Percentiles rank a stretch among this genome's conserved stretches.
phyloP scores from a whole-genome alignment of 2,888 invertebrate species.

The Drosophila greeni region DNA sequence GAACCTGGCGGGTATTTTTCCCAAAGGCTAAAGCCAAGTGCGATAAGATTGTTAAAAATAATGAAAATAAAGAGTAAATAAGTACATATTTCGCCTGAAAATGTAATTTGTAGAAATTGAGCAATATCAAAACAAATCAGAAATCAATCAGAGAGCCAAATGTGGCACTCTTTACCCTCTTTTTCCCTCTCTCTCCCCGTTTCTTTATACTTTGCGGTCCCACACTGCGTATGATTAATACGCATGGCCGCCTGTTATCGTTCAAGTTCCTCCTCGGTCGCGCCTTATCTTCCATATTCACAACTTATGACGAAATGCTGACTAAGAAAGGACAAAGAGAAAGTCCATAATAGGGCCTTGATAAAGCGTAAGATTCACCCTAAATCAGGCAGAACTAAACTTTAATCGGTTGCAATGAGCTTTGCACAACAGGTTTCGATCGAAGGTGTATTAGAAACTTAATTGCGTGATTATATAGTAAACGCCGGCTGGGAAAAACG shows the following conservation, averaged over 20 bases:
- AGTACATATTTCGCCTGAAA: conserved; percentile 36
- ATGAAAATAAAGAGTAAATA: not conserved
- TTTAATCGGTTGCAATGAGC: conserved; percentile 7
- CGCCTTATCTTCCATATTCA: conserved; percentile 12
- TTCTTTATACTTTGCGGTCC: not conserved
- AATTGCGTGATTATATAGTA: conserved; percentile 40
- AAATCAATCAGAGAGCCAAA: conserved; percentile 23
- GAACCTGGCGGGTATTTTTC: not conserved
- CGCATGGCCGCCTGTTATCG: conserved; percentile 27
- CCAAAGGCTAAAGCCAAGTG: not conserved
- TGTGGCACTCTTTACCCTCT: too few species aligned
- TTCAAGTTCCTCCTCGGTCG: not conserved
- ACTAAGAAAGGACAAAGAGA: conserved; percentile 21
- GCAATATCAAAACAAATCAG: conserved; percentile 35
- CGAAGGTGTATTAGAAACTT: conserved; percentile 9
- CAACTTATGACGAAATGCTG: conserved; percentile 25
- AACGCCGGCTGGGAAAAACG: conserved; percentile 28
- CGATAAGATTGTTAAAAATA: conserved; percentile 49
- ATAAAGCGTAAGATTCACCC: too few species aligned
- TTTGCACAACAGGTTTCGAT: conserved; percentile 51
- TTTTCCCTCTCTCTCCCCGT: not conserved
- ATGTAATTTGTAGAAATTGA: conserved; percentile 42
- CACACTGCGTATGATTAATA: conserved; percentile 39
- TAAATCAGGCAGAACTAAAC: conserved; percentile 2
- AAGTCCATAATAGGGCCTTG: not conserved